Base-by-base conservation (phyloP, 1,140 invertebrate species). In the Heliconius eleuchia region DNA sequence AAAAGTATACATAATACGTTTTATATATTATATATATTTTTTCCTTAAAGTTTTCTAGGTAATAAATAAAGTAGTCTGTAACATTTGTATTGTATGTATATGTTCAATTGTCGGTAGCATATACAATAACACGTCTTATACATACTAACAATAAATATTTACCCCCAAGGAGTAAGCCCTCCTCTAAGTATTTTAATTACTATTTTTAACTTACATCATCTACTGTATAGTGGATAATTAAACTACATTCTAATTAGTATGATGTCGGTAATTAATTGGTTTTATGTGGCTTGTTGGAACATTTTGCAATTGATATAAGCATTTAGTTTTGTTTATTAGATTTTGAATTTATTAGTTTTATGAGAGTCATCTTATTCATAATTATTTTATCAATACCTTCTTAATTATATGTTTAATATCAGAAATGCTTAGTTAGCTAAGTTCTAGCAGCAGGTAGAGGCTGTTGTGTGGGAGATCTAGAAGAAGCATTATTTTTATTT, bases 171-270 rank as follows among this genome's bases (percentile, higher is more conserved):
- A 72, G 30, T 78, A 30, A 3, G 50, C 50, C 76, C 76, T 71
- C 76, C 76, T 60, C 16, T 71, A 34, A 57, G 52, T 13, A 76
- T 42, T 42, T 73, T 42, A 60, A 57, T 66, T 73, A 46, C 71
- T 78, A 78, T 73, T 78, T 78, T 52, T 78, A 78, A 73, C 50
- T 55, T 55, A 46, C 52, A 72, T 52, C 71, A 77, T 37, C 71
- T 71, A 42, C 37, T 23, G 55, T 46, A 16, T 60, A 60, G 7
- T 60, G 55, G 60, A 76, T 71, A n/a, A 23, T 73, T 71, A 73
- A 52, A 37, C 34, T 34, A 73, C 50, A 46, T 55, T 60, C 55
- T 46, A 73, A 55, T 78, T 78, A 78, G 50, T 23, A 34, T 72
- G n/a, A 50, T 50, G 42, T 23, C 18, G 39, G 50, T 73, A 73